Conservation (phyloP, 2,888 invertebrate species). For the Gerris lacustris region DNA sequence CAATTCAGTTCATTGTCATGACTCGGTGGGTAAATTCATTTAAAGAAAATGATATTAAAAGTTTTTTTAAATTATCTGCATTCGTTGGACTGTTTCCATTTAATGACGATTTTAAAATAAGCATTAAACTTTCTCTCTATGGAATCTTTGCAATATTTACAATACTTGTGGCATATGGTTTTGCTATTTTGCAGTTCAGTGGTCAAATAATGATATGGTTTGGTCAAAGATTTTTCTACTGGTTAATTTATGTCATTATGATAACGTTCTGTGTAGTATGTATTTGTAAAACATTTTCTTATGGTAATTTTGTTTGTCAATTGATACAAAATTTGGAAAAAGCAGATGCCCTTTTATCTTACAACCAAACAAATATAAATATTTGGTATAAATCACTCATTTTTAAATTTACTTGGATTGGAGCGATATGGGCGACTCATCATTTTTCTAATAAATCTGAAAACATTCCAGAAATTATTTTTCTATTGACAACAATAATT, state of each 20-base stretch:
- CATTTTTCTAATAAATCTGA: too few relatives aligned
- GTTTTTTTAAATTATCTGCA: not conserved
- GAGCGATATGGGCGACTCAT: too few relatives aligned
- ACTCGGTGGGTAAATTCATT: not conserved
- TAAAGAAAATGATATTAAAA: not conserved
- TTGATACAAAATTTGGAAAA: too few relatives aligned
- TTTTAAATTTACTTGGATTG: too few relatives aligned
- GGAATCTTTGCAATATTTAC: not conserved
- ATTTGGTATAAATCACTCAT: too few relatives aligned
- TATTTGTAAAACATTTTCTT: too few relatives aligned
- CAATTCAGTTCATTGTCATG: not conserved
- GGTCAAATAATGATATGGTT: not conserved
- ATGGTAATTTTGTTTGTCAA: too few relatives aligned
- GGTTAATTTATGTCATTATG: too few relatives aligned
- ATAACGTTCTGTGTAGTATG: too few relatives aligned
- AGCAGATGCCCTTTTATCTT: too few relatives aligned
- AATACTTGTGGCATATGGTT: not conserved
- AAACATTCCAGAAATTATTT: not conserved
- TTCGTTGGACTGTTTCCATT: not conserved
- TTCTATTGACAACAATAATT: not conserved
- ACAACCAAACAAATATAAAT: too few relatives aligned
- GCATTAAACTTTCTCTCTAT: not conserved
- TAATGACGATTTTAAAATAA: not conserved
- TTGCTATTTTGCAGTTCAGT: too few relatives aligned
- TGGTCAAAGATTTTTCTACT: not conserved